Conservation (phyloP, 2,888 invertebrate species). For the Phoenoteleia sp. region DNA sequence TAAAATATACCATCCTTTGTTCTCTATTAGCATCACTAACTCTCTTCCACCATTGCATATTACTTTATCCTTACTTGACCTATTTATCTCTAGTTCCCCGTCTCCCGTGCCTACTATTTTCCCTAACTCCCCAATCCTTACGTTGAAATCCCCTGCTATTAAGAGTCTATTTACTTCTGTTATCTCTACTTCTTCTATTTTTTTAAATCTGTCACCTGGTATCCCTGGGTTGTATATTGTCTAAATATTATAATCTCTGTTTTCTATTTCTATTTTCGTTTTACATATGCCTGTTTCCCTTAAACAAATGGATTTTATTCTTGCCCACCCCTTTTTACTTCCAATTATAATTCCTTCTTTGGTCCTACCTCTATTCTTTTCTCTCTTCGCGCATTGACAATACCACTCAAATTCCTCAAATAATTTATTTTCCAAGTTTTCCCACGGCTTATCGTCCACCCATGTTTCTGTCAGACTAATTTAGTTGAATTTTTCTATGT, state of each 20-base stretch:
- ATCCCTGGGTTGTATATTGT: background rate
- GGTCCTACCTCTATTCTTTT: conserved; percentile 19
- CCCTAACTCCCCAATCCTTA: conserved; percentile 35
- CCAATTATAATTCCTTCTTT: conserved; percentile 47
- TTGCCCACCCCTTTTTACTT: conserved; percentile 26
- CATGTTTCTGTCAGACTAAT: conserved; percentile 52
- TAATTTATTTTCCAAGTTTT: conserved; percentile 12
- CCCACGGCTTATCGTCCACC: conserved; percentile 37
- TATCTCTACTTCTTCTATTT: background rate
- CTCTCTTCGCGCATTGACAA: background rate
- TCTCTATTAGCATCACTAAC: conserved; percentile 34
- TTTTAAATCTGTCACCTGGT: background rate
- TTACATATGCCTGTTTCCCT: no score
- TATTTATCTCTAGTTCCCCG: background rate
- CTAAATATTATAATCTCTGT: background rate
- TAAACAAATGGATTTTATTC: no score
- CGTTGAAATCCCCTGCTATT: conserved; percentile 30
- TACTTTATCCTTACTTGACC: conserved; percentile 15
- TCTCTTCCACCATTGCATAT: conserved; percentile 37
- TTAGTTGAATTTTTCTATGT: conserved; percentile 27
- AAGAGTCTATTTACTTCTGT: background rate
- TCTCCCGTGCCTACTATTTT: background rate
- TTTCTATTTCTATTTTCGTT: background rate
- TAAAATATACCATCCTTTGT: conserved; percentile 56
- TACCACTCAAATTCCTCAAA: conserved; percentile 18